Conservation (phyloP, 1,140 invertebrate species). For the Cherax destructor region DNA sequence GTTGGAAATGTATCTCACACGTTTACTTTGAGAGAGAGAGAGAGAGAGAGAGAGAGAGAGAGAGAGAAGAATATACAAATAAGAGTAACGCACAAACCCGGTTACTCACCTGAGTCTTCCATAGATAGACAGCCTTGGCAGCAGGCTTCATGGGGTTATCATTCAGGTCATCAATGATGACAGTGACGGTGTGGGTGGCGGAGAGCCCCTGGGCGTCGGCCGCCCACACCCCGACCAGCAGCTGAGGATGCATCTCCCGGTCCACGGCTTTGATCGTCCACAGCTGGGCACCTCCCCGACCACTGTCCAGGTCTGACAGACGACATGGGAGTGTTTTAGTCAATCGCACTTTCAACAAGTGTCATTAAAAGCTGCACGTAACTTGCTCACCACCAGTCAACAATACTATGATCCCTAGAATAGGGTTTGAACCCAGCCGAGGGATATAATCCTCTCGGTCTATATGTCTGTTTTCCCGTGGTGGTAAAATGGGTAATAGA, state of each 20-base stretch:
- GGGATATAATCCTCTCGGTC: no score
- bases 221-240: slow-evolving; percentile 93
- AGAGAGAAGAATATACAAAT: neutral
- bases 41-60: neutral
- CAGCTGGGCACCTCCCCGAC: slow-evolving; percentile 38
- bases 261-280: slow-evolving; percentile 82
- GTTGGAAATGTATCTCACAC: no score
- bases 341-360: no score
- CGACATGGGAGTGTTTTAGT: neutral
- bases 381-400: no score
- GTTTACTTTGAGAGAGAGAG: neutral
- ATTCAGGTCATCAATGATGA: slow-evolving; percentile 93
- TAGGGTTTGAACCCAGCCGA: no score
- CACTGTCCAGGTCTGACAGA: slow-evolving; percentile 78
- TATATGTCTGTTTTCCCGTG: no score
- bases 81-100: no score
- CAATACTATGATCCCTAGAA: no score
- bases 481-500: no score
- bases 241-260: slow-evolving; percentile 95
- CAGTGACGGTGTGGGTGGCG: slow-evolving; percentile 91
- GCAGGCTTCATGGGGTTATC: slow-evolving; percentile 98
- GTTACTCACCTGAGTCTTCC: slow-evolving; percentile 85
- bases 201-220: slow-evolving; percentile 91
- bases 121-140: slow-evolving; percentile 89
- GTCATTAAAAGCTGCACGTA: no score